Percentiles rank a stretch among this genome's conserved stretches.
phyloP scores from a whole-genome alignment of 1,140 invertebrate genomes.

The Spodoptera frugiperda region DNA sequence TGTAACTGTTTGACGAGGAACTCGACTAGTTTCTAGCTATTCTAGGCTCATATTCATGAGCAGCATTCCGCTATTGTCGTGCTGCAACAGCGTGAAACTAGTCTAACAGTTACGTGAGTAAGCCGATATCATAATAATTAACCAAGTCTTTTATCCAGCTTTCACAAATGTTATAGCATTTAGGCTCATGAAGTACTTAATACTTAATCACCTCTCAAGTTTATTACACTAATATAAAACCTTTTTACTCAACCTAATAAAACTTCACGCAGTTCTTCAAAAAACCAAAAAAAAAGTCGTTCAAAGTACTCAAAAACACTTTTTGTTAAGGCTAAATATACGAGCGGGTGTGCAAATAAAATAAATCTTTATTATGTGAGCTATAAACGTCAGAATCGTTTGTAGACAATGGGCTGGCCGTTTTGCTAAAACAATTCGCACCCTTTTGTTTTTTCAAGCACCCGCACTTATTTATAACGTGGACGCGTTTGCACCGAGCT shows the following conservation, averaged over 20 bases:
- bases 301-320: conserved; percentile 31
- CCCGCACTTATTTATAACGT: conserved; percentile 22
- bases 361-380: conserved; percentile 44
- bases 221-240: background rate
- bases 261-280: background rate
- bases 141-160: no score
- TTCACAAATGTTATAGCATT: no score
- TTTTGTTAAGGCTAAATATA: conserved; percentile 27
- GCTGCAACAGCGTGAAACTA: no score
- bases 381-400: conserved; percentile 49
- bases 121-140: no score
- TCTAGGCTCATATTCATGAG: no score
- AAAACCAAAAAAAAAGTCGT: background rate
- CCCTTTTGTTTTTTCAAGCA: conserved; percentile 46
- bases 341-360: background rate
- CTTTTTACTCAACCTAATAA: background rate
- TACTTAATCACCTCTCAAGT: no score
- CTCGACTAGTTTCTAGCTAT: no score
- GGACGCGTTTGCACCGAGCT: conserved; percentile 26
- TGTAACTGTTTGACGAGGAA: no score
- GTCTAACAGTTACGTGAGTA: no score
- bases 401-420: conserved; percentile 37
- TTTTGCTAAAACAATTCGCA: conserved; percentile 47
- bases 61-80: no score
- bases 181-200: no score